Base-by-base conservation (phyloP, 2,888 invertebrate species). In the Anticlea derivata region DNA sequence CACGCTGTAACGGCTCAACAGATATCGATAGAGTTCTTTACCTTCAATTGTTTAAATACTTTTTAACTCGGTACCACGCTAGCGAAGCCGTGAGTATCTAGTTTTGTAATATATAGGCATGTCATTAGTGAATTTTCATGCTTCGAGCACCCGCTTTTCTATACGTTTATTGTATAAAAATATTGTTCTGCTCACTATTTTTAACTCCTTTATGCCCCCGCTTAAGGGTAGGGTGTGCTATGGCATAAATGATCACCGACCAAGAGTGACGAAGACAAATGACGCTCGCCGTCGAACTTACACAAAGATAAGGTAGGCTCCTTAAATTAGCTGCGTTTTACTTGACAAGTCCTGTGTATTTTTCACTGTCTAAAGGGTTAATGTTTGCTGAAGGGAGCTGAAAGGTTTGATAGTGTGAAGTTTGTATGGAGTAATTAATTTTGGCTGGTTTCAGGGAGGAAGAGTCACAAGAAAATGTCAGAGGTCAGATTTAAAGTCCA, bases 161-260 rank as follows among this genome's bases (percentile, higher is more conserved):
- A n/a, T n/a, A n/a, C n/a, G n/a, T n/a, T n/a, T n/a, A n/a, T n/a
- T n/a, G n/a, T n/a, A n/a, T n/a, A n/a, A n/a, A n/a, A 10, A 8
- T 17, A 11, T 29, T 11, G n/a, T 10, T 22, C 4, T 30, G 37
- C 52, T 63, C 41, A 33, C 2, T 31, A 31, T 2, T 64, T 51
- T 55, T 2, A 2, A 0, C 1, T 1, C 31, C 70, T 75, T 70
- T 85, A 57, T 70, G 38, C 76, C 65, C 54, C 30, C 72, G 37
- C 65, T 71, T 86, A 90, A 88, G 87, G 87, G 88, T 86, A 83
- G 87, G 90, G 89, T 91, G 91, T 91, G 91, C 90, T 89, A 84
- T 83, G 81, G 91, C 91, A 91, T 91, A 91, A 91, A 91, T 90
- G 90, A 91, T 91, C 89, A 86, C 88, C 83, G 82, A 83, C 83